Base-by-base conservation (phyloP, 2,113 vertebrate species). In the Trochalopteron elliotii region DNA sequence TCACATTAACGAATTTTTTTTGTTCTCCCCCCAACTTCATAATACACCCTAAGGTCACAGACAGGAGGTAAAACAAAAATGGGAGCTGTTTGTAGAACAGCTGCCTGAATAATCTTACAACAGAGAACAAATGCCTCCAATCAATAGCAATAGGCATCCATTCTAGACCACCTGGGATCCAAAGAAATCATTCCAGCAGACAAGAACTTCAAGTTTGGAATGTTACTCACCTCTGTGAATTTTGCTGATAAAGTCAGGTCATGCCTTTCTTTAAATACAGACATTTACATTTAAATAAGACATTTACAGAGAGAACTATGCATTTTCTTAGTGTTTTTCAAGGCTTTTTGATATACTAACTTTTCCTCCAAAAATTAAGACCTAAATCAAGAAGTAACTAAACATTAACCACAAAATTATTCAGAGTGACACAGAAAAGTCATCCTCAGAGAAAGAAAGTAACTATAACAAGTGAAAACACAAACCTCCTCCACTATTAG, bases 301-400 rank as follows among this genome's bases (percentile, higher is more conserved):
- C 42, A 42, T 42, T 42, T 42, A 42, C 2, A 67, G 11, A 49
- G 0, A 42, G 4, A 72, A 55, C 11, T 11, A 4, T 21, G 2
- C 11, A 25, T 50, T 52, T 68, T 39, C 28, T 17, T 52, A n/a
- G 10, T 17, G 13, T 40, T 79, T 17, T 39, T 79, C 19, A 85
- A 88, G 30, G 10, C 24, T 65, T 7, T 61, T 45, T 20, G 9
- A 59, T 30, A 55, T 23, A 25, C 17, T 45, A 19, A 28, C 17
- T 69, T 87, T 39, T 15, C 21, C 24, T 49, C 33, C 44, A 72
- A 57, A 67, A 89, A 18, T 40, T 47, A 60, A 53, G 10, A 4
- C 4, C 10, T 64, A 86, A 49, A 74, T 27, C 12, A 24, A 65
- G 35, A 69, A 83, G 6, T 44, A 77, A 52, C 22, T 55, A 50